Base-by-base conservation (phyloP, 2,888 invertebrate genomes). In the Stenolophus ochropezus region DNA sequence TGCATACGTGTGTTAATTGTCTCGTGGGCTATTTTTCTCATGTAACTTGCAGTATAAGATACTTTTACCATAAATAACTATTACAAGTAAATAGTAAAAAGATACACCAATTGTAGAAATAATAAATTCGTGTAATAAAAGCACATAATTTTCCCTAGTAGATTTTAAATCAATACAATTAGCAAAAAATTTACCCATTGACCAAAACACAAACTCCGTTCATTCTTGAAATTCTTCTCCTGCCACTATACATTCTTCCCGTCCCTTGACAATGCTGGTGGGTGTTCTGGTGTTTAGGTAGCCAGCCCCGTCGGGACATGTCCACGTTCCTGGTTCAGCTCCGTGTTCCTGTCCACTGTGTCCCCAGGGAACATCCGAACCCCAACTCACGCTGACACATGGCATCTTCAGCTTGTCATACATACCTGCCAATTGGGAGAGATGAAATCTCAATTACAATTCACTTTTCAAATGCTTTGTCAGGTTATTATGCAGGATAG, bases 281-380 rank as follows among this genome's bases (percentile, higher is more conserved):
- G 16, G 51, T 16, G 21, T 56, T 56, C 56, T 20, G 20, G 20
- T 21, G 21, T 56, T 56, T 56, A 56, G 56, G 8, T 18, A 20
- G 6, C 56, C 56, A 56, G 18, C 18, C 18, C 6, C 33, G 20
- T 18, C 11, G 56, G 18, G 20, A 56, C 56, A 11, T 56, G 11
- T 56, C 56, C 16, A 51, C 33, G 51, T 51, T 56, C 56, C 56
- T 18, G 18, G 33, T 42, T 4, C 33, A 2, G 0, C 33, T 11
- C 33, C 20, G n/a, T 56, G 56, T 56, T 56, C 56, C 56, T 51
- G 61, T 61, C 25, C 23, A n/a, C 0, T 42, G 2, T 42, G 11
- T 61, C 61, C 21, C 61, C 25, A 3, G 61, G 61, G 61, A 61
- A 4, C 61, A 5, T 51, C 51, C 51, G 33, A 42, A 61, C 61